A percentile compares a stretch with the other conserved stretches of the same genome.
Evolutionary conservation across 2,888 invertebrate genomes (phyloP).

Genomic region (Chaetoderma sp.): DNA sequence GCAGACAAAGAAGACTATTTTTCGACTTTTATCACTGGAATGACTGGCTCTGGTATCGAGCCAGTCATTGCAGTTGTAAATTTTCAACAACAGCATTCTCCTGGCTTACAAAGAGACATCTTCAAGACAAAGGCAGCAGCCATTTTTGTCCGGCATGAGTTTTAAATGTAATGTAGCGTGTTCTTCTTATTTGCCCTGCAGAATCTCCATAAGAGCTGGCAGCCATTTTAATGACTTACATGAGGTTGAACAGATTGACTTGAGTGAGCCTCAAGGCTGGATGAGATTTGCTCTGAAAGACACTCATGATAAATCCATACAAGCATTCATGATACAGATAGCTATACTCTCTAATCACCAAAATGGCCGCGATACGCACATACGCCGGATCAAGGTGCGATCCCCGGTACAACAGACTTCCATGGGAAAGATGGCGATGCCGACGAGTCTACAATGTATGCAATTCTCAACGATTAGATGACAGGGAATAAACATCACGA

Average conservation of each 20-base stretch:
- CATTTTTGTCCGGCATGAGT: too few species aligned
- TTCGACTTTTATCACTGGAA: too few species aligned
- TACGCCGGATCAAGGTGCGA: constrained; percentile 96
- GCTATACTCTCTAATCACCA: constrained; percentile 92
- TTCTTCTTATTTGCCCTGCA: constrained; percentile 39
- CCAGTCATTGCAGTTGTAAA: too few species aligned
- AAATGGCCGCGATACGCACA: constrained; percentile 98
- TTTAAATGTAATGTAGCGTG: neutral
- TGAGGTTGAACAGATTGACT: constrained; percentile 92
- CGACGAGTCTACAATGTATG: constrained; percentile 85
- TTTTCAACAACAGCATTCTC: too few species aligned
- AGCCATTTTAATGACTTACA: constrained; percentile 97
- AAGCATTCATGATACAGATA: constrained; percentile 81
- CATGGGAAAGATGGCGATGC: constrained; percentile 75
- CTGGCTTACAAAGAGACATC: too few species aligned
- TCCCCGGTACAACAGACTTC: constrained; percentile 77
- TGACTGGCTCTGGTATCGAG: too few species aligned
- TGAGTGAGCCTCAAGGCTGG: constrained; percentile 97
- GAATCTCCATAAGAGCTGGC: constrained; percentile 78
- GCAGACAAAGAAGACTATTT: too few species aligned
- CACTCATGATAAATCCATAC: constrained; percentile 81
- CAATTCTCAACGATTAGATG: constrained; percentile 85
- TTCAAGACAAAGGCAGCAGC: too few species aligned
- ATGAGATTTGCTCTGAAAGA: constrained; percentile 92
- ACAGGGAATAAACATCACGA: too few species aligned